Percentiles rank a stretch among this genome's conserved stretches.
Evolutionary conservation across 2,797 vertebrate genomes (phyloP).

Genomic region (Xenentodon cancila): DNA sequence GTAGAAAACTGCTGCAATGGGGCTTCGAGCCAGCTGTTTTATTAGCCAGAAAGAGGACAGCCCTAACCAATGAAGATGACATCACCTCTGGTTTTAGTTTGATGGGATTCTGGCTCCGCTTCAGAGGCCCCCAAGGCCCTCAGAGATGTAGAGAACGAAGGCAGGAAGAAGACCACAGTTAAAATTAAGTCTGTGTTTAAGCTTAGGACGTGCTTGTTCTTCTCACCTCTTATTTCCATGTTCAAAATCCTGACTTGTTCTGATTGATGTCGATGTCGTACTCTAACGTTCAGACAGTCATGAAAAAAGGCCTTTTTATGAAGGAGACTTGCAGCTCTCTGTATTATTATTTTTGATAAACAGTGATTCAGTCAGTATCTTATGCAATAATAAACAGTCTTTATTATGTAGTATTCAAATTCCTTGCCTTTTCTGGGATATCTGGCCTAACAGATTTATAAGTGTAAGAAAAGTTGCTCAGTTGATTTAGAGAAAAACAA

Average conservation of each 20-base stretch:
- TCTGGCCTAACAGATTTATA: not conserved
- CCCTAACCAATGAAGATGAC: slow-evolving; percentile 65
- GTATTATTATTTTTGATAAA: not conserved
- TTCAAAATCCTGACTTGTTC: slow-evolving; percentile 15
- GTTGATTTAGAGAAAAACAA: not conserved
- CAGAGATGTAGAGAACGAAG: slow-evolving; percentile 50
- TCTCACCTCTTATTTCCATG: slow-evolving; percentile 41
- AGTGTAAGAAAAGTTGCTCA: not conserved
- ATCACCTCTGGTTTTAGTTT: slow-evolving; percentile 71
- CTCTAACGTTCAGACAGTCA: slow-evolving; percentile 8
- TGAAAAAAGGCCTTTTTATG: not conserved
- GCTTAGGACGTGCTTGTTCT: slow-evolving; percentile 38
- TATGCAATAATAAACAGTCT: not conserved
- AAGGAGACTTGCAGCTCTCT: not conserved
- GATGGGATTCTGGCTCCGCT: slow-evolving; percentile 64
- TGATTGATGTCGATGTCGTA: not conserved
- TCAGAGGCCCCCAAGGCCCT: slow-evolving; percentile 54
- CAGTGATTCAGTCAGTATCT: not conserved
- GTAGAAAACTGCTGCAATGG: slow-evolving; percentile 26
- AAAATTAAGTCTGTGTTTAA: slow-evolving; percentile 32
- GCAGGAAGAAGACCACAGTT: slow-evolving; percentile 25
- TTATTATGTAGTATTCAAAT: not conserved
- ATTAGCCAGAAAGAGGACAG: slow-evolving; percentile 53
- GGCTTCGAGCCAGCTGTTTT: slow-evolving; percentile 54
- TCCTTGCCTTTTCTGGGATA: not conserved